These are phyloP conservation scores for Zaprionus lachaisei DNA, from an alignment of 1,140 invertebrate species.

Conservation along the genomic window DNA sequence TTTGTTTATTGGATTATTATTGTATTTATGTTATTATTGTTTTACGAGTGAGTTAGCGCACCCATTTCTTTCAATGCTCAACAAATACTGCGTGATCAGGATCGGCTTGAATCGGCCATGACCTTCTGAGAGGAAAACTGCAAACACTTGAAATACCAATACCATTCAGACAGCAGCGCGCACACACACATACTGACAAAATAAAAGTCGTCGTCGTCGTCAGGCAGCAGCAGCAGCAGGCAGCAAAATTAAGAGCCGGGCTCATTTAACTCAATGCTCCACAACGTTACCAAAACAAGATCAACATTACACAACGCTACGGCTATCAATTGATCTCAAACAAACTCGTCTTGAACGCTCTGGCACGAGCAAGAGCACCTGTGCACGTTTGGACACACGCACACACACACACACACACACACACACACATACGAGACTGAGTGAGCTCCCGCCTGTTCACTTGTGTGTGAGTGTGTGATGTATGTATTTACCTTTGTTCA, in stretches of 20 bases:
- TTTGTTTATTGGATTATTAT: slow-evolving; percentile 16
- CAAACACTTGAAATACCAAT: slow-evolving; percentile 66
- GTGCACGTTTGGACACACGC: slow-evolving; percentile 39
- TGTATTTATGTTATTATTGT: slow-evolving; percentile 16
- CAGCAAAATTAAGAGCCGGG: slow-evolving; percentile 66
- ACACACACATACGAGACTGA: not conserved
- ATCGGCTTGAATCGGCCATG: slow-evolving; percentile 74
- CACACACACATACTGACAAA: slow-evolving; percentile 36
- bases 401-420: slow-evolving; percentile 11
- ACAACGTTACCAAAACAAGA: slow-evolving; percentile 75
- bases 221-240: slow-evolving; percentile 32
- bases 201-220: slow-evolving; percentile 21
- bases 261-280: slow-evolving; percentile 74
- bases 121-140: slow-evolving; percentile 75
- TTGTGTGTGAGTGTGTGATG: slow-evolving; percentile 7
- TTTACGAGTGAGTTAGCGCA: slow-evolving; percentile 40
- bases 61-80: slow-evolving; percentile 74
- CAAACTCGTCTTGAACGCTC: slow-evolving; percentile 61
- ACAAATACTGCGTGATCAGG: slow-evolving; percentile 74
- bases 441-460: not conserved
- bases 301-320: slow-evolving; percentile 71
- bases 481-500: slow-evolving; percentile 4
- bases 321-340: slow-evolving; percentile 72
- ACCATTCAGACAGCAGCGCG: slow-evolving; percentile 49
- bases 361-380: slow-evolving; percentile 60